A percentile compares a stretch with the other conserved stretches of the same genome.
These are phyloP conservation scores for Glomeris maerens DNA, from an alignment of 1,140 invertebrate genomes.

Conservation along the genomic window DNA sequence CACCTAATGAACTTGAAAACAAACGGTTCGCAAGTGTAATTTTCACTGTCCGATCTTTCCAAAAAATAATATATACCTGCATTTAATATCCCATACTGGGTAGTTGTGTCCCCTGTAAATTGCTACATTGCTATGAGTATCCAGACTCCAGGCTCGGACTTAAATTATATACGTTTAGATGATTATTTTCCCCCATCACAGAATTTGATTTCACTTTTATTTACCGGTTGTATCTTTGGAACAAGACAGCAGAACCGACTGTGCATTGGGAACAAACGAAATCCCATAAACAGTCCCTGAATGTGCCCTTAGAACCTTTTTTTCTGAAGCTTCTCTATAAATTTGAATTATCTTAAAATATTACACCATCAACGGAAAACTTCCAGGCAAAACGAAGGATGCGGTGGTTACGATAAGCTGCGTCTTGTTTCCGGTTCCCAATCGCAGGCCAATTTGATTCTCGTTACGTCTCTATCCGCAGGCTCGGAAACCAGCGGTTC, in stretches of 20 bases:
- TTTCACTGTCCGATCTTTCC: not conserved
- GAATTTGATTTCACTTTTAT: not conserved
- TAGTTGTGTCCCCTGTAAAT: constrained; percentile 34
- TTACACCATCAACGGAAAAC: no score
- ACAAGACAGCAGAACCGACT: constrained; percentile 27
- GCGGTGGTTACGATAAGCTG: no score
- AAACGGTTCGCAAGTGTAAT: not conserved
- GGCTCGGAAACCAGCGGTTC: not conserved
- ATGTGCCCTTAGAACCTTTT: constrained; percentile 23
- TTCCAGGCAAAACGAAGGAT: no score
- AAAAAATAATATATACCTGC: constrained; percentile 5
- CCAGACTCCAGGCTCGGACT: constrained; percentile 29
- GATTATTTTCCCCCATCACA: constrained; percentile 3
- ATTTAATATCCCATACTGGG: constrained; percentile 32
- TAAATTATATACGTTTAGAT: constrained; percentile 1
- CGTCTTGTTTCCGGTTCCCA: no score
- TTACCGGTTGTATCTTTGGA: constrained; percentile 31
- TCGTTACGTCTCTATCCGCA: not conserved
- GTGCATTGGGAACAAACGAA: constrained; percentile 23
- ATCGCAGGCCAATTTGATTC: not conserved
- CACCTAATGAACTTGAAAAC: constrained; percentile 40
- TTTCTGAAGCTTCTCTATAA: no score
- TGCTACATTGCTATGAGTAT: constrained; percentile 24
- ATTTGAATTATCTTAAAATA: no score
- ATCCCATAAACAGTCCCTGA: constrained; percentile 29